Conservation (phyloP, 2,888 invertebrate genomes). For the Volucella bombylans region DNA sequence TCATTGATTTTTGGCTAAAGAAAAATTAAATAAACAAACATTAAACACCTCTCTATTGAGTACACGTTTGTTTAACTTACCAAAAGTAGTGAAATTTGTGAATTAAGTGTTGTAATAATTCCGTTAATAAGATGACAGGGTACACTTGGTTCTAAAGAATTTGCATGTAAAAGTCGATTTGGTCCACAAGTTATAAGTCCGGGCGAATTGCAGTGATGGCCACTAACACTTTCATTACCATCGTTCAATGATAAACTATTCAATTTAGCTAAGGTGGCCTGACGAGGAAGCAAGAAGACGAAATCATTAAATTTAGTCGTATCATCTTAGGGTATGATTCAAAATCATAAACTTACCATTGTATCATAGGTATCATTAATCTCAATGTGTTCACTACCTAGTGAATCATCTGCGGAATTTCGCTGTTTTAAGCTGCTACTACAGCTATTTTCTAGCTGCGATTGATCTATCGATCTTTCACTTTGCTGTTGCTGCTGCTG, state of each 20-base stretch:
- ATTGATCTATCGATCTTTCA: conserved; percentile 46
- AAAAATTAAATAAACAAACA: not conserved
- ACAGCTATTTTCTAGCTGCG: conserved; percentile 56
- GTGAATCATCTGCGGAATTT: conserved; percentile 67
- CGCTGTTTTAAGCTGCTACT: conserved; percentile 52
- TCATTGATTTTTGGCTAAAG: conserved; percentile 88
- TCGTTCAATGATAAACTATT: conserved; percentile 53
- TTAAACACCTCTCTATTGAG: not conserved
- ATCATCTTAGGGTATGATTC: not conserved
- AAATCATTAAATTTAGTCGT: conserved; percentile 30
- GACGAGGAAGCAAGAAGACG: not conserved
- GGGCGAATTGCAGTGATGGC: conserved; percentile 59
- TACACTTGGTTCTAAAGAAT: conserved; percentile 84
- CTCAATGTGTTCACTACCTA: conserved; percentile 77
- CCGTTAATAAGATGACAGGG: conserved; percentile 85
- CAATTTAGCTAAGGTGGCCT: conserved; percentile 58
- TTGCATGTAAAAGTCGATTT: conserved; percentile 82
- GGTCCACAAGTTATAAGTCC: conserved; percentile 78
- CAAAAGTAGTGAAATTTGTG: conserved; percentile 88
- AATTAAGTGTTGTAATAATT: conserved; percentile 86
- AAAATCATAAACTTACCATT: conserved; percentile 76
- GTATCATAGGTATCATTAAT: conserved; percentile 79
- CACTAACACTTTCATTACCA: conserved; percentile 25
- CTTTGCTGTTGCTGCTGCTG: conserved; percentile 45
- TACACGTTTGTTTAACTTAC: conserved; percentile 81